Conservation (phyloP, 2,888 invertebrate genomes). For the Eustalomyia histrio region DNA sequence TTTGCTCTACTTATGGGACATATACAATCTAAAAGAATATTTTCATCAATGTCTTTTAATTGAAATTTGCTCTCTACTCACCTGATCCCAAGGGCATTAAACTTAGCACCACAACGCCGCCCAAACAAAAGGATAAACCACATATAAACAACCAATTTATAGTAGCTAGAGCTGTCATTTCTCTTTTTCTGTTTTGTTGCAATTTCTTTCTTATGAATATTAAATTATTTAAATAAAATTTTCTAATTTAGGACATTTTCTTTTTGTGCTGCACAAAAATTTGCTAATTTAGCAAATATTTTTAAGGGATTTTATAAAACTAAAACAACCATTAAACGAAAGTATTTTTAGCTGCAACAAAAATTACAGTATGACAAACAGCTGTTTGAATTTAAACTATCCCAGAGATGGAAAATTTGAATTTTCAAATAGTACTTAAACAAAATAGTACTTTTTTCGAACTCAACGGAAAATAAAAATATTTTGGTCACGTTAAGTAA, state of each 20-base stretch:
- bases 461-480: too few species aligned
- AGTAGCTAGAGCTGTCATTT: slow-evolving; percentile 72
- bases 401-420: too few species aligned
- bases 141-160: slow-evolving; percentile 76
- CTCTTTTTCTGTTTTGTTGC: neutral
- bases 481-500: too few species aligned
- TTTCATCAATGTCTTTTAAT: neutral
- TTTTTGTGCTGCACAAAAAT: slow-evolving; percentile 5
- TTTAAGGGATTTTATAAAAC: neutral
- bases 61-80: slow-evolving; percentile 56
- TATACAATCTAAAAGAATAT: slow-evolving; percentile 69
- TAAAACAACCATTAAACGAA: slow-evolving; percentile 42
- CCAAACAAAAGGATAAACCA: slow-evolving; percentile 74
- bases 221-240: slow-evolving; percentile 18
- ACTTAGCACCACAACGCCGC: slow-evolving; percentile 75
- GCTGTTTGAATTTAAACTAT: slow-evolving; percentile 21
- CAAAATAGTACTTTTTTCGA: too few species aligned
- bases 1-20: slow-evolving; percentile 72
- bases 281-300: slow-evolving; percentile 38
- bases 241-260: slow-evolving; percentile 43
- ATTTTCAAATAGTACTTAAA: too few species aligned
- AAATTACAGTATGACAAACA: neutral
- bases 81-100: slow-evolving; percentile 76
- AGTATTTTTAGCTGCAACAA: slow-evolving; percentile 47
- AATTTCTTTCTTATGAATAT: slow-evolving; percentile 8